phyloP scores from a whole-genome alignment of 2,888 invertebrate species.

The Cerastoderma edule region DNA sequence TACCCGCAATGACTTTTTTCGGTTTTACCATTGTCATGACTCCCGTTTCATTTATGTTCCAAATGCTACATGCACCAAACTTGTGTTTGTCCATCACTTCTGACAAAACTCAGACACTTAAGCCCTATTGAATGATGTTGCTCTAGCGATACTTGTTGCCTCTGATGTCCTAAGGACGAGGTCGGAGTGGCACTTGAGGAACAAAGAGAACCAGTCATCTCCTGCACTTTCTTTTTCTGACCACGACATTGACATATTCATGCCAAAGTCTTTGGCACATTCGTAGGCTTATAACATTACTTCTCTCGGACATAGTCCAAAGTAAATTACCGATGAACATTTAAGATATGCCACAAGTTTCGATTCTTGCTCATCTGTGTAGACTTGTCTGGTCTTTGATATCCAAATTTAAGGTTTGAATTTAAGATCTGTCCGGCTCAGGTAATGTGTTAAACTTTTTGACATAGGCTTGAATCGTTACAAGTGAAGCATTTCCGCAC shows the following conservation, averaged over 20 bases:
- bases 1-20: slow-evolving; percentile 22
- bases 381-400: slow-evolving; percentile 42
- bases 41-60: slow-evolving; percentile 60
- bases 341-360: slow-evolving; percentile 26
- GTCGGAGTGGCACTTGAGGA: slow-evolving; percentile 24
- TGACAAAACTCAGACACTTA: slow-evolving; percentile 24
- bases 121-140: slow-evolving; percentile 28
- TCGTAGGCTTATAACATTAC: slow-evolving; percentile 42
- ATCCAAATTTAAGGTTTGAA: slow-evolving; percentile 24
- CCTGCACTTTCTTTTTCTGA: slow-evolving; percentile 19
- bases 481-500: no score
- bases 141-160: slow-evolving; percentile 39
- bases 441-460: slow-evolving; percentile 29
- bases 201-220: slow-evolving; percentile 33
- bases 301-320: slow-evolving; percentile 42
- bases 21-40: slow-evolving; percentile 54
- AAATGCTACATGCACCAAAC: slow-evolving; percentile 22
- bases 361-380: slow-evolving; percentile 37
- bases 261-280: slow-evolving; percentile 31
- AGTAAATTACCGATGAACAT: slow-evolving; percentile 36
- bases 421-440: slow-evolving; percentile 26
- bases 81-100: slow-evolving; percentile 29
- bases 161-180: slow-evolving; percentile 25
- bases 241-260: slow-evolving; percentile 40
- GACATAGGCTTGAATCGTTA: slow-evolving; percentile 37